These are phyloP conservation scores for Clarias magur DNA, from an alignment of 2,113 vertebrate genomes.

Conservation along the genomic window DNA sequence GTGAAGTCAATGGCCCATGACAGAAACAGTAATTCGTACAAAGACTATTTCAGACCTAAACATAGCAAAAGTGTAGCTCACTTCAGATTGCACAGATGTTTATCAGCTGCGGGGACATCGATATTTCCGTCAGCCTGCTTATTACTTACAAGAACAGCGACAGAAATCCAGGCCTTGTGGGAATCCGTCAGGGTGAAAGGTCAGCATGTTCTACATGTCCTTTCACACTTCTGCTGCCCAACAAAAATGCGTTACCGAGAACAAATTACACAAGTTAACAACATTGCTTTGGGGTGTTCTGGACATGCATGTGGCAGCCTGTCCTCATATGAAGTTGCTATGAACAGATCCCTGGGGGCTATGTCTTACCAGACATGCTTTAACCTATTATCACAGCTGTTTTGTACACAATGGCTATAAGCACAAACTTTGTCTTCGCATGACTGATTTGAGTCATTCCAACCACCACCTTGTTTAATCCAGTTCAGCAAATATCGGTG, in stretches of 20 bases:
- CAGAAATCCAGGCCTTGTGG: slow-evolving; percentile 59
- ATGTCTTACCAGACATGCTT: slow-evolving; percentile 1
- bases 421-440: slow-evolving; percentile 8
- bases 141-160: slow-evolving; percentile 47
- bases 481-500: background rate
- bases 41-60: background rate
- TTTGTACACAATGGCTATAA: background rate
- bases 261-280: background rate
- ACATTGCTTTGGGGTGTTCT: background rate
- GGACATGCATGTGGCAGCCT: background rate
- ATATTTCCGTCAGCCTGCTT: slow-evolving; percentile 62
- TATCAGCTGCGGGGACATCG: slow-evolving; percentile 16
- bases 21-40: background rate
- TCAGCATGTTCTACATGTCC: slow-evolving; percentile 10
- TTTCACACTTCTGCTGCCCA: background rate
- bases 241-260: background rate
- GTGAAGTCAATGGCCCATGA: slow-evolving; percentile 53
- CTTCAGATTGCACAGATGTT: background rate
- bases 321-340: background rate
- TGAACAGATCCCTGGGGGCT: background rate
- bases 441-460: background rate
- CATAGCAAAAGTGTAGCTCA: background rate
- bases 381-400: background rate
- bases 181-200: background rate
- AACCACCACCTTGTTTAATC: slow-evolving; percentile 3